Evolutionary conservation across 2,797 vertebrate genomes (phyloP).

Genomic region (Sebastes miniatus): DNA sequence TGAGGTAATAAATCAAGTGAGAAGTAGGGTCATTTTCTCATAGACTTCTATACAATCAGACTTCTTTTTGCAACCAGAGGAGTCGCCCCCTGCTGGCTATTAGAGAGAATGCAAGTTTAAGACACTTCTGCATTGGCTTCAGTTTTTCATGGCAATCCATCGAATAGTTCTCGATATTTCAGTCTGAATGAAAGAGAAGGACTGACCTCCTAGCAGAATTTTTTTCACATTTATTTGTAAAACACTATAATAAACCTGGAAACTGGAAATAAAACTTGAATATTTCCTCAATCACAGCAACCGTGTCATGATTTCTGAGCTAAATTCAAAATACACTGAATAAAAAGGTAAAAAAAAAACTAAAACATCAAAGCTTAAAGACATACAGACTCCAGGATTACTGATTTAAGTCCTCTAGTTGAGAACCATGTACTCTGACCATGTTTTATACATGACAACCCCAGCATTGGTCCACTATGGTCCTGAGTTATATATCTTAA

Average conservation of each 20-base stretch:
- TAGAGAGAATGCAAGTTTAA: too few species aligned
- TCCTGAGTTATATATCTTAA: neutral
- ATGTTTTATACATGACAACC: neutral
- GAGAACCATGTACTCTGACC: neutral
- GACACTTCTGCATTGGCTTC: too few species aligned
- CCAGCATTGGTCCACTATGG: neutral
- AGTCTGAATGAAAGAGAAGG: neutral
- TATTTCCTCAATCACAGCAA: neutral
- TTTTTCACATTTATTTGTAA: too few species aligned
- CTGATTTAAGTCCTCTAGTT: neutral
- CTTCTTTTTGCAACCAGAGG: too few species aligned
- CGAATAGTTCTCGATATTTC: neutral
- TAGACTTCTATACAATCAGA: too few species aligned
- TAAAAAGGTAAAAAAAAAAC: neutral
- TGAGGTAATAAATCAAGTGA: too few species aligned
- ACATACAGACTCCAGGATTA: neutral
- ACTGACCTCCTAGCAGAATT: neutral
- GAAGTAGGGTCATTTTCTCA: too few species aligned
- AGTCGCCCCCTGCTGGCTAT: too few species aligned
- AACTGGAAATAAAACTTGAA: neutral
- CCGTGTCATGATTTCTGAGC: neutral
- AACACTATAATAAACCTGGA: neutral
- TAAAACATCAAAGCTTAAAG: neutral
- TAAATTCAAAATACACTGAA: conserved; percentile 11
- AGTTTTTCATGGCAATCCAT: neutral